Conservation (phyloP, 2,888 invertebrate species). For the Drosophila anomelani region DNA sequence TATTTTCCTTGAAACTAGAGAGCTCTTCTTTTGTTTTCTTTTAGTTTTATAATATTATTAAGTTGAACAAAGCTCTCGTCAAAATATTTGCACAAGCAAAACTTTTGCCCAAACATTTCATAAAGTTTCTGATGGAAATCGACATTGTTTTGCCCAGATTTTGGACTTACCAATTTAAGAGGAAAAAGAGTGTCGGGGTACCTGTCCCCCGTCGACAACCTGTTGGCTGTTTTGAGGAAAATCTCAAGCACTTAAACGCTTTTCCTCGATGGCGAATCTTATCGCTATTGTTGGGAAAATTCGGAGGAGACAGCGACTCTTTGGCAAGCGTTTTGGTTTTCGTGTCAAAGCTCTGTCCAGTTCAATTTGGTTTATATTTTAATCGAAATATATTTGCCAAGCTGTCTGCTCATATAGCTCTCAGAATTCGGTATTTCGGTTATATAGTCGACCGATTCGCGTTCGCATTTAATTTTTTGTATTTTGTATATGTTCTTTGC, state of each 20-base stretch:
- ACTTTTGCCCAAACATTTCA: constrained; percentile 4
- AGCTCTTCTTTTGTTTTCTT: background rate
- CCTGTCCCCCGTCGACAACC: constrained; percentile 50
- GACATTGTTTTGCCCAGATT: background rate
- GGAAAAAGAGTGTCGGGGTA: constrained; percentile 3
- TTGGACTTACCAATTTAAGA: constrained; percentile 26
- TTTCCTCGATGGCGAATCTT: constrained; percentile 24
- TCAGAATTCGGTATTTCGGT: constrained; percentile 14
- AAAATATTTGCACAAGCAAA: constrained; percentile 6
- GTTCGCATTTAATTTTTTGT: constrained; percentile 24
- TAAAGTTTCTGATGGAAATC: constrained; percentile 5
- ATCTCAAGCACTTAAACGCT: constrained; percentile 29
- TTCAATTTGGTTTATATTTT: constrained; percentile 76
- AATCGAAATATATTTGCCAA: constrained; percentile 70
- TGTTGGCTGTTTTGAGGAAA: constrained; percentile 53
- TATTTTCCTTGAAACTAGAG: background rate
- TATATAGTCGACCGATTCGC: constrained; percentile 25
- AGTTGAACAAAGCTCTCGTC: background rate
- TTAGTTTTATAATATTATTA: background rate
- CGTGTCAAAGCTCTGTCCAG: constrained; percentile 72
- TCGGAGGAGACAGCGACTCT: constrained; percentile 40
- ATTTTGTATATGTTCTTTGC: constrained; percentile 27
- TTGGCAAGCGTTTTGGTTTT: constrained; percentile 71
- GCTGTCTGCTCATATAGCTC: constrained; percentile 45
- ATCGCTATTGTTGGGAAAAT: constrained; percentile 18